phyloP scores from a whole-genome alignment of 1,140 invertebrate genomes.

The Berghia stephanieae region DNA sequence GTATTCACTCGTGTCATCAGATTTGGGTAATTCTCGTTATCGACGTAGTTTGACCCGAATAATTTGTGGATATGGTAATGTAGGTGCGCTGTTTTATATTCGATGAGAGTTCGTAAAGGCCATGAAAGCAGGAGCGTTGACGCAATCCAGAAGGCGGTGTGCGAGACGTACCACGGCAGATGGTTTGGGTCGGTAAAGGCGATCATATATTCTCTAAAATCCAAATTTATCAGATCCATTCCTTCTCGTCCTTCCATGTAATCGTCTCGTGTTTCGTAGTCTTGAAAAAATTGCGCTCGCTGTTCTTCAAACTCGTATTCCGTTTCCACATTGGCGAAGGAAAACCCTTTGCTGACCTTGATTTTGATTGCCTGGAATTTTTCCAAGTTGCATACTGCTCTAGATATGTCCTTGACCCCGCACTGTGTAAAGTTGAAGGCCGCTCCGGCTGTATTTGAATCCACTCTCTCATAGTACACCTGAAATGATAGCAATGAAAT shows the following conservation, averaged over 20 bases:
- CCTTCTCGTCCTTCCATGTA: conserved; percentile 91
- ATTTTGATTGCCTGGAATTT: conserved; percentile 78
- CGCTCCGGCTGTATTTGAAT: conserved; percentile 81
- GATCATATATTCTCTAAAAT: conserved; percentile 75
- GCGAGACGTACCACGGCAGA: conserved; percentile 74
- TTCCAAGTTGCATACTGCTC: conserved; percentile 75
- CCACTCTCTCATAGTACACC: conserved; percentile 86
- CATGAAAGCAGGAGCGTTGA: conserved; percentile 83
- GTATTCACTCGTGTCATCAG: conserved; percentile 71
- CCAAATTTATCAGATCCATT: conserved; percentile 75
- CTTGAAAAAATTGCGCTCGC: conserved; percentile 81
- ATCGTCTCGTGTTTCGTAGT: conserved; percentile 83
- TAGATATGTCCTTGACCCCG: conserved; percentile 83
- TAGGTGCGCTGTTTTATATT: conserved; percentile 85
- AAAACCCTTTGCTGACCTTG: conserved; percentile 82
- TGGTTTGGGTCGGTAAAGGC: conserved; percentile 74
- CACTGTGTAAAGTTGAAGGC: conserved; percentile 82
- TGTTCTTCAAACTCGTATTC: conserved; percentile 87
- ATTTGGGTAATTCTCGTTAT: conserved; percentile 66
- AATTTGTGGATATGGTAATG: conserved; percentile 76
- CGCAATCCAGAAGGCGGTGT: conserved; percentile 76
- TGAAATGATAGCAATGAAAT: too few species aligned
- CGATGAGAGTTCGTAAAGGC: conserved; percentile 83
- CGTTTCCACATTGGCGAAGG: conserved; percentile 81
- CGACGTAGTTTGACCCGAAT: conserved; percentile 69